Conservation (phyloP, 2,113 vertebrate species). For the Thalassoma bifasciatum region DNA sequence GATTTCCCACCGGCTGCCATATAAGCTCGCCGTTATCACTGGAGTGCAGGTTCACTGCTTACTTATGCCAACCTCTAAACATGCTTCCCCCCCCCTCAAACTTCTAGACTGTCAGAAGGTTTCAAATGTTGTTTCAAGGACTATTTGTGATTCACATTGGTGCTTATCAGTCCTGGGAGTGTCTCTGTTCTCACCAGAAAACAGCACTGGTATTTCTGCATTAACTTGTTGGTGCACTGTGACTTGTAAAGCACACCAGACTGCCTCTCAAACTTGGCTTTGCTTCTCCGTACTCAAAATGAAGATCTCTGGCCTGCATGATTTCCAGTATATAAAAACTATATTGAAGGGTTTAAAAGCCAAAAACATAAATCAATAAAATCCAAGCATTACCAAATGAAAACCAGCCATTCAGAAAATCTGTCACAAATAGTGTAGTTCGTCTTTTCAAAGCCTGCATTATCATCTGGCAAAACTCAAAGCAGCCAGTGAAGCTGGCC, state of each 20-base stretch:
- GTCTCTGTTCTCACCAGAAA: background rate
- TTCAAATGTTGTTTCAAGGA: conserved; percentile 67
- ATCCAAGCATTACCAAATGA: too few species aligned
- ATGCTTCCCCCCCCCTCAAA: conserved; percentile 38
- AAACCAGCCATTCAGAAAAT: too few species aligned
- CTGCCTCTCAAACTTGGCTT: too few species aligned
- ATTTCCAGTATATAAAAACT: too few species aligned
- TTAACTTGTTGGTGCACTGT: background rate
- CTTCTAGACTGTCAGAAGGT: conserved; percentile 47
- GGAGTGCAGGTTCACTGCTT: conserved; percentile 74
- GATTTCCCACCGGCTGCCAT: conserved; percentile 62
- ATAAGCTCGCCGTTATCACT: conserved; percentile 77
- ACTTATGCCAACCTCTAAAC: conserved; percentile 61
- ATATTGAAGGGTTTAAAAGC: too few species aligned
- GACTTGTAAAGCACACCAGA: too few species aligned
- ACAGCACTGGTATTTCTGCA: background rate
- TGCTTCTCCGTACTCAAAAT: too few species aligned
- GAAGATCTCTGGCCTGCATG: too few species aligned
- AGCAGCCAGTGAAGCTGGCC: background rate
- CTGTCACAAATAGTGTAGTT: too few species aligned
- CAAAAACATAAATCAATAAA: too few species aligned
- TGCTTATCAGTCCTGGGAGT: background rate
- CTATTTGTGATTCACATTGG: conserved; percentile 61
- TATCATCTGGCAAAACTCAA: too few species aligned
- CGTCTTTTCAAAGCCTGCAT: too few species aligned